phyloP scores from a whole-genome alignment of 2,113 vertebrate genomes.

The Leptosomus discolor region DNA sequence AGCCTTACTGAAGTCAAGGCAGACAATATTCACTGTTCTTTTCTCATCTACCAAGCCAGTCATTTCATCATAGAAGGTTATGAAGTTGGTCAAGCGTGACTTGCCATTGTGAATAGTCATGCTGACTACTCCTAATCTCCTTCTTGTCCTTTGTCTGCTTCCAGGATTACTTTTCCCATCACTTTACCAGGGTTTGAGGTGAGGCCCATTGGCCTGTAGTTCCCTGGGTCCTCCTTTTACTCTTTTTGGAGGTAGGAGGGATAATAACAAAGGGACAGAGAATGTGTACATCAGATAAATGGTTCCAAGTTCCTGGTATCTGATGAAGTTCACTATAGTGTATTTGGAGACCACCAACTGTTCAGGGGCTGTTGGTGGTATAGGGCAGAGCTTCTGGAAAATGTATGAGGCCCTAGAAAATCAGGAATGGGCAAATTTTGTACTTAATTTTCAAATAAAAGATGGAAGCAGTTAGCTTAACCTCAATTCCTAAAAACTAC shows the following conservation, averaged over 20 bases:
- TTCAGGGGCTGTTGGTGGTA: not conserved
- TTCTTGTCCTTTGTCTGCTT: not conserved
- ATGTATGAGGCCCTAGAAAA: not conserved
- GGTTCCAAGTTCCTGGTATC: not conserved
- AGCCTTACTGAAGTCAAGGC: not conserved
- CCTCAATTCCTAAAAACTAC: not conserved
- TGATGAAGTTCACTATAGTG: not conserved
- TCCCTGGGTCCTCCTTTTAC: not conserved
- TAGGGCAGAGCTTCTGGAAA: not conserved
- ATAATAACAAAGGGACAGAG: not conserved
- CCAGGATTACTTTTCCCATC: not conserved
- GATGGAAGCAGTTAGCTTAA: not conserved
- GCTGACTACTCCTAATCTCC: not conserved
- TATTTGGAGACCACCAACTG: not conserved
- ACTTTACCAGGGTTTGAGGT: not conserved
- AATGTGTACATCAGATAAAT: not conserved
- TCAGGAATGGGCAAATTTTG: not conserved
- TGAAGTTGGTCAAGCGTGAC: not conserved
- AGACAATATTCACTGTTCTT: not conserved
- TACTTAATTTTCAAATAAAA: not conserved
- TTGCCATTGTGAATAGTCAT: not conserved
- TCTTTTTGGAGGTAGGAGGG: not conserved
- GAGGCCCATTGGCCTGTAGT: rapidly evolving
- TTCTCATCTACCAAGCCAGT: not conserved
- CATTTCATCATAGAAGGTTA: not conserved